These are phyloP conservation scores for Brachionus angularis DNA, from an alignment of 1,140 invertebrate species.

Conservation along the genomic window DNA sequence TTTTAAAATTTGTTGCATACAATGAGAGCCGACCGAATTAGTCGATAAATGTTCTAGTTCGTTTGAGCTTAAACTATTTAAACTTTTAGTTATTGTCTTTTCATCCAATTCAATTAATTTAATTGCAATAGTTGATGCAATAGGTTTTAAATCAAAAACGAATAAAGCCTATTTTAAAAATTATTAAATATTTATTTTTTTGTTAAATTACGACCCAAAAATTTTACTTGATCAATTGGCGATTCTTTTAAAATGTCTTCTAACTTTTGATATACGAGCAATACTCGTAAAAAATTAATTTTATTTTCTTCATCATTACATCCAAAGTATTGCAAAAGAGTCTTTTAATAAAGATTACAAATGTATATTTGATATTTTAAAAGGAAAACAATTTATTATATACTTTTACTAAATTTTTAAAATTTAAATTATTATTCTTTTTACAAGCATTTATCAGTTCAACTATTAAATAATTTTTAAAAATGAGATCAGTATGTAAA, in stretches of 20 bases:
- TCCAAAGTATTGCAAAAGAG: slow-evolving; percentile 3
- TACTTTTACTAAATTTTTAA: slow-evolving; percentile 28
- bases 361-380: background rate
- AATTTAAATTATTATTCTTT: slow-evolving; percentile 29
- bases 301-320: slow-evolving; percentile 5
- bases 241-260: slow-evolving; percentile 31
- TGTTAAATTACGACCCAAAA: background rate
- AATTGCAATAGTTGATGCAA: slow-evolving; percentile 27
- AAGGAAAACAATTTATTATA: background rate
- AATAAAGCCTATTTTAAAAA: slow-evolving; percentile 2
- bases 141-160: slow-evolving; percentile 31
- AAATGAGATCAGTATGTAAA: slow-evolving; percentile 29
- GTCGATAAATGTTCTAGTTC: slow-evolving; percentile 32
- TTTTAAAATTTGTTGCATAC: slow-evolving; percentile 1
- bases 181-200: background rate
- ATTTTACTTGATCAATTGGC: background rate
- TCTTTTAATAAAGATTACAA: slow-evolving; percentile 11
- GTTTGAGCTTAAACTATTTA: slow-evolving; percentile 38
- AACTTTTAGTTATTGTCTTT: slow-evolving; percentile 38
- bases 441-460: slow-evolving; percentile 10
- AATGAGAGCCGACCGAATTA: slow-evolving; percentile 35
- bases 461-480: slow-evolving; percentile 36
- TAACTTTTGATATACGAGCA: slow-evolving; percentile 28
- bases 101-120: slow-evolving; percentile 30
- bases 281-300: slow-evolving; percentile 24